phyloP scores from a whole-genome alignment of 2,888 invertebrate genomes.

The Dolichomitus sp. region DNA sequence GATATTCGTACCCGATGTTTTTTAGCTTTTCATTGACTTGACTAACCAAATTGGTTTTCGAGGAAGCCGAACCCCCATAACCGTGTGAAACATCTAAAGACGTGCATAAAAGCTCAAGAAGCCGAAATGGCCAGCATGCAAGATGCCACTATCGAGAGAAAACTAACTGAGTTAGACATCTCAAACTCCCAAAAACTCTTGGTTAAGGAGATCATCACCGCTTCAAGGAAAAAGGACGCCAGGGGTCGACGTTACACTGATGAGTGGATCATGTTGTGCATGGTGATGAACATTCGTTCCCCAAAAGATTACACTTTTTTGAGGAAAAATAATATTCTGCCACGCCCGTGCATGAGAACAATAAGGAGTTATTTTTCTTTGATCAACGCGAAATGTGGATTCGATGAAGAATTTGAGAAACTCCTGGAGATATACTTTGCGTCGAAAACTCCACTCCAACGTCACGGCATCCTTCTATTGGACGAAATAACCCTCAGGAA shows the following conservation, averaged over 20 bases:
- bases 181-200: too few species aligned
- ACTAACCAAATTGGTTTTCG: too few species aligned
- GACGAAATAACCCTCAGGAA: conserved; percentile 27
- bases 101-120: too few species aligned
- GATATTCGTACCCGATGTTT: too few species aligned
- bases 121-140: too few species aligned
- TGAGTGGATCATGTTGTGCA: conserved; percentile 67
- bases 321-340: conserved; percentile 63
- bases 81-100: too few species aligned
- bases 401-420: conserved; percentile 57
- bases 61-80: too few species aligned
- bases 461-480: conserved; percentile 17
- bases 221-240: not conserved
- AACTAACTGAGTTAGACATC: too few species aligned
- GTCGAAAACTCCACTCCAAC: conserved; percentile 29
- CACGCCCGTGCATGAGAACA: conserved; percentile 66
- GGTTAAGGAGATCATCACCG: too few species aligned
- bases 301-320: conserved; percentile 67
- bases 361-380: conserved; percentile 63
- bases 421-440: conserved; percentile 57
- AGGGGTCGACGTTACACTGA: conserved; percentile 61
- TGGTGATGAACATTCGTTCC: conserved; percentile 69
- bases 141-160: too few species aligned
- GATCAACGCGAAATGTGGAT: conserved; percentile 61
- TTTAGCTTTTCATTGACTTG: too few species aligned